Evolutionary conservation across 1,140 invertebrate species (phyloP), one percentile per base, ranked within the genome.

Genomic region (Caenorhabditis inopinata): DNA sequence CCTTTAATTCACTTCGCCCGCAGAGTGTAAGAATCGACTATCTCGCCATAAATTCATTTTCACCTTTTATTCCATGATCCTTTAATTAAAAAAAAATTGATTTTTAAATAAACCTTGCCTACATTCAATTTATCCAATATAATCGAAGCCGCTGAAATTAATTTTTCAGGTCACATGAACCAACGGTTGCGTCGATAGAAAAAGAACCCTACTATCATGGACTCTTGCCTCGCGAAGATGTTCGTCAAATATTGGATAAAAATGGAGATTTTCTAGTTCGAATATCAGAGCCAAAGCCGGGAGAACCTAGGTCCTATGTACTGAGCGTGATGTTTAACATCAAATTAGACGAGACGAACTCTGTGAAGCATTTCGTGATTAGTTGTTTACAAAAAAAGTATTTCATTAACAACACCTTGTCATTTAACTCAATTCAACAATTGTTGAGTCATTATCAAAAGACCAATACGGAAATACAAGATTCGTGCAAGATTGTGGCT

Each of bases 291-390:
- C 77, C 80, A 29, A 73, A 80, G 21, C 48, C 21, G 0, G 76
- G 76, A 18, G 53, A 80, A 25, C 23, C 23, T 25, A 21, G 77
- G 5, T 47, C 62, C 1, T 82, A 45, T 53, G 53, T 82, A 47
- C 58, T 82, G 12, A 58, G 47, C 32, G 80, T 82, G 11, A 81
- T 82, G 78, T 73, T 29, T 58, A 58, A 80, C 3, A 29, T 73
- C 16, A 35, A 79, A 27, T n/a, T 73, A 11, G 42, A 58, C 11
- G 38, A 82, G 3, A 27, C n/a, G 32, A 75, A 53, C 18, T n/a
- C 58, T 29, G 45, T 82, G 7, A 82, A 82, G 29, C 81, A 82
- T 25, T 82, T 75, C 42, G 73, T 82, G 3, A 80, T 82, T 25
- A 53, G 53, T 23, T 25, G 27, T 53, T 1, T 16, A 21, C 32